Percentiles rank a stretch among this genome's conserved stretches.
These are phyloP conservation scores for Struthidea cinerea DNA, from an alignment of 2,113 vertebrate genomes.

Conservation along the genomic window DNA sequence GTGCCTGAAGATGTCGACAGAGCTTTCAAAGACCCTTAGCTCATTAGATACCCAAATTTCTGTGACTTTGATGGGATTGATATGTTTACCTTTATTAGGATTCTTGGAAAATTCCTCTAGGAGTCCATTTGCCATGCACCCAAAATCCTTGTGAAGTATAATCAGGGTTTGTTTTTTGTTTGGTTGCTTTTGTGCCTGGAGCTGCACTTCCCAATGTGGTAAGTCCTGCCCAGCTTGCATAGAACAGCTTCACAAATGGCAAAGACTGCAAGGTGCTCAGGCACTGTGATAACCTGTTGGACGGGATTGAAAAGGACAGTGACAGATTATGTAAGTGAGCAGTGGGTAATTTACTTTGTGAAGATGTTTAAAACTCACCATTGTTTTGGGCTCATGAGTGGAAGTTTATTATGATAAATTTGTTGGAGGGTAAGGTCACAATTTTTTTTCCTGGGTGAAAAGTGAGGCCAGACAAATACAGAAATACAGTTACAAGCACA, in stretches of 20 bases:
- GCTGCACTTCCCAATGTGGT: not conserved
- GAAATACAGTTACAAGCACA: not conserved
- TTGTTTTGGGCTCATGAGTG: not conserved
- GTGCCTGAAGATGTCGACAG: not conserved
- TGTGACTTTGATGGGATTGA: not conserved
- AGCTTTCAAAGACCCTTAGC: not conserved
- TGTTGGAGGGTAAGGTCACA: not conserved
- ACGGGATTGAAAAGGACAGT: not conserved
- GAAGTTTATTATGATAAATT: not conserved
- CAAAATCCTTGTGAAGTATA: not conserved
- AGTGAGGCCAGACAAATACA: not conserved
- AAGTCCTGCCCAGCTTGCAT: not conserved
- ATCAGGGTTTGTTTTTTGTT: not conserved
- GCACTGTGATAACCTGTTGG: not conserved
- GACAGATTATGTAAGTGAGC: not conserved
- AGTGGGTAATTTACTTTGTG: not conserved
- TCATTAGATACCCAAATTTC: not conserved
- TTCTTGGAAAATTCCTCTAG: not conserved
- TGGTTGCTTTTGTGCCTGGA: not conserved
- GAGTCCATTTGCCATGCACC: not conserved
- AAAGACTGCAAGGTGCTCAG: not conserved
- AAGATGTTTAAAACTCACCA: not conserved
- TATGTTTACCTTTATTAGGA: not conserved
- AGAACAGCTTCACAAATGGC: not conserved
- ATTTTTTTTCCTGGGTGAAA: not conserved